Evolutionary conservation across 2,888 invertebrate species (phyloP).

Genomic region (Melanostoma scalare): DNA sequence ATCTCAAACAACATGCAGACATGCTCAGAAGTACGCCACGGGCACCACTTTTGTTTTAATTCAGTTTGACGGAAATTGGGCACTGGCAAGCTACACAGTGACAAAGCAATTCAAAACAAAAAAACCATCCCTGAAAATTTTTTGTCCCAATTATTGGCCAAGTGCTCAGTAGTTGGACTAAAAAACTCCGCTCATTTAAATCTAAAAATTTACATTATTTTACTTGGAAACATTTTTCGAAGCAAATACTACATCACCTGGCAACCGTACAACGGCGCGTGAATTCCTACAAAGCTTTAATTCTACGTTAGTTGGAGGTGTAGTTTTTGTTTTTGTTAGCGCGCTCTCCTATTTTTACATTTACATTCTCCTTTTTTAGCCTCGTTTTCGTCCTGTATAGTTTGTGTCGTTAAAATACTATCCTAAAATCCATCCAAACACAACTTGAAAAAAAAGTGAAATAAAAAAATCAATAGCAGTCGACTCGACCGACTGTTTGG

Average conservation of each 20-base stretch:
- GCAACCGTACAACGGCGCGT: constrained; percentile 7
- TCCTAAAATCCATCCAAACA: background rate
- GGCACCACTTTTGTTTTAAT: too few species aligned
- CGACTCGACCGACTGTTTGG: constrained; percentile 47
- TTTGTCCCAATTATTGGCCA: too few species aligned
- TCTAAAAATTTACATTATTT: too few species aligned
- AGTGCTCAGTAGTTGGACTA: too few species aligned
- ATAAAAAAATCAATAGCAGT: constrained; percentile 55
- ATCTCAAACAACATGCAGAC: too few species aligned
- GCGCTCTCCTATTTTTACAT: constrained; percentile 46
- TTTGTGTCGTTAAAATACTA: constrained; percentile 62
- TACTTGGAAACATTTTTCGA: background rate
- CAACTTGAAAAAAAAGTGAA: constrained; percentile 5
- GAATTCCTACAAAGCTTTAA: constrained; percentile 37
- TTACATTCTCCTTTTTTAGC: constrained; percentile 29
- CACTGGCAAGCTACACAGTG: too few species aligned
- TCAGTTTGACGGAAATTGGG: too few species aligned
- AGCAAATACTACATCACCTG: background rate
- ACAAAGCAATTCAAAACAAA: too few species aligned
- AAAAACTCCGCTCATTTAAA: too few species aligned
- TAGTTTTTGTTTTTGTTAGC: constrained; percentile 39
- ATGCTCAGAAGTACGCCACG: too few species aligned
- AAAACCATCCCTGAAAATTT: too few species aligned
- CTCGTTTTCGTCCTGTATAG: constrained; percentile 35
- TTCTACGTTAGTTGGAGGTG: constrained; percentile 36